Conservation (phyloP, 1,140 invertebrate species). For the Formica exsecta region DNA sequence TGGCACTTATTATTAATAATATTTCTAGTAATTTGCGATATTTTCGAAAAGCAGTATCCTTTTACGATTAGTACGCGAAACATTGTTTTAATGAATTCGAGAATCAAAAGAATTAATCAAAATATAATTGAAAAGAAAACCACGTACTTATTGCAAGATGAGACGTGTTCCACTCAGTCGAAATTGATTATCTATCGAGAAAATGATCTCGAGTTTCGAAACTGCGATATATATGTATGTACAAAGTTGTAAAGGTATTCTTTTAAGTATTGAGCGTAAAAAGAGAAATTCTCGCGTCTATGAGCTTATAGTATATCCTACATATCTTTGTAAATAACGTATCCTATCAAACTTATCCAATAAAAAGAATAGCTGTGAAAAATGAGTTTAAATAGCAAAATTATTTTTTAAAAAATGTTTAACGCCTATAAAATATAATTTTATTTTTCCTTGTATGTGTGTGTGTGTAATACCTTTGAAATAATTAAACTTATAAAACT, state of each 20-base stretch:
- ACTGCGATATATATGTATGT: slow-evolving; percentile 48
- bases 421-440: not conserved
- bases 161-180: not conserved
- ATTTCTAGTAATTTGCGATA: slow-evolving; percentile 10
- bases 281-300: slow-evolving; percentile 18
- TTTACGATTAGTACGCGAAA: not conserved
- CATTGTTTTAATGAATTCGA: slow-evolving; percentile 49
- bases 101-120: slow-evolving; percentile 83
- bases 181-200: slow-evolving; percentile 3
- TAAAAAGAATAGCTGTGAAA: not conserved
- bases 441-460: slow-evolving; percentile 19
- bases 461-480: not conserved
- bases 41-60: slow-evolving; percentile 8
- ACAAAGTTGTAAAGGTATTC: slow-evolving; percentile 59
- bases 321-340: slow-evolving; percentile 49
- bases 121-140: slow-evolving; percentile 53
- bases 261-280: slow-evolving; percentile 45
- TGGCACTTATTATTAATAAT: slow-evolving; percentile 9
- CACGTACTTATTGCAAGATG: not conserved
- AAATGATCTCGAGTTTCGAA: slow-evolving; percentile 21
- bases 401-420: slow-evolving; percentile 3
- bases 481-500: slow-evolving; percentile 5
- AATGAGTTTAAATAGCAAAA: slow-evolving; percentile 8
- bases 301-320: slow-evolving; percentile 39
- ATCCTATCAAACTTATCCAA: not conserved